Conservation (phyloP, 2,888 invertebrate species). For the Tineola bisselliella region DNA sequence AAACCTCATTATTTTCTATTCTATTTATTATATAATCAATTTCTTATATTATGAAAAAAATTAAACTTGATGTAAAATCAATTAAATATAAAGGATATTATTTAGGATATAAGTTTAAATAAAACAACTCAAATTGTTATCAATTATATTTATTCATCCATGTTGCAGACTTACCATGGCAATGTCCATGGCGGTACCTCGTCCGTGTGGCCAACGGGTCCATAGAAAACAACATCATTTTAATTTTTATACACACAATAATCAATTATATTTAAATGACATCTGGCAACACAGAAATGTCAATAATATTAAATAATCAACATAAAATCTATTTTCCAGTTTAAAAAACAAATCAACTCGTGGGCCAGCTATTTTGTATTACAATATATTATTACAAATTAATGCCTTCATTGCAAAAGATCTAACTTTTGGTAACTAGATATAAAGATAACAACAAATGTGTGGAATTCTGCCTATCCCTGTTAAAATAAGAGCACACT, state of each 20-base stretch:
- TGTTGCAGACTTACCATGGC: constrained; percentile 56
- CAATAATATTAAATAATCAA: constrained; percentile 22
- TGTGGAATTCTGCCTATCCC: too few relatives aligned
- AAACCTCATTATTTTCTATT: too few relatives aligned
- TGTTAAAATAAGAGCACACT: neutral
- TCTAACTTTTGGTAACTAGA: too few relatives aligned
- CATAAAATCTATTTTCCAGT: constrained; percentile 16
- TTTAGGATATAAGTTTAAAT: constrained; percentile 17
- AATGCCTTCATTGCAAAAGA: too few relatives aligned
- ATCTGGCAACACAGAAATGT: constrained; percentile 7
- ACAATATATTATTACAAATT: too few relatives aligned
- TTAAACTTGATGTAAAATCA: too few relatives aligned
- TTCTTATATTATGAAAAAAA: too few relatives aligned
- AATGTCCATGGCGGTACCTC: constrained; percentile 55
- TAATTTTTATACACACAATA: constrained; percentile 39
- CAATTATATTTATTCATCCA: constrained; percentile 18
- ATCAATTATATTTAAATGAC: neutral
- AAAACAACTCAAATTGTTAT: constrained; percentile 25
- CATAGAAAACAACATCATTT: constrained; percentile 52
- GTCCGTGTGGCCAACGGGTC: constrained; percentile 51
- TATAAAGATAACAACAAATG: too few relatives aligned
- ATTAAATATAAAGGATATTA: neutral
- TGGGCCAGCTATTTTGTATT: too few relatives aligned
- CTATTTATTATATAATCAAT: too few relatives aligned
- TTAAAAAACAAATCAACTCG: neutral